A percentile compares a stretch with the other conserved stretches of the same genome.
phyloP scores from a whole-genome alignment of 2,113 vertebrate species.

The Axis porcinus region DNA sequence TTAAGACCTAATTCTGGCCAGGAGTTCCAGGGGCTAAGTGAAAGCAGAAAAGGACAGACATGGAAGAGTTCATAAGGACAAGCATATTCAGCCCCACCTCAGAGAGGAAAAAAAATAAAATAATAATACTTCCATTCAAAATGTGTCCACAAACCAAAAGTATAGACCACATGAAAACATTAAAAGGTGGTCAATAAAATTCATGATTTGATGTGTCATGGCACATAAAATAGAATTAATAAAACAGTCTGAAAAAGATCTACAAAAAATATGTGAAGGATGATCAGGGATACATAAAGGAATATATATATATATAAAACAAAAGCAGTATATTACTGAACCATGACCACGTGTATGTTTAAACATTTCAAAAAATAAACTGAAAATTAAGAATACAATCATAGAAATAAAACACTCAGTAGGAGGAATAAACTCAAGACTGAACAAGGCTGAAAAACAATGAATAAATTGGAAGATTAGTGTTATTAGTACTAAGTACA shows the following conservation, averaged over 20 bases:
- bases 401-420: not conserved
- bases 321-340: not conserved
- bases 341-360: not conserved
- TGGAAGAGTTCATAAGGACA: not conserved
- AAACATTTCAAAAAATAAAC: not conserved
- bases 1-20: not conserved
- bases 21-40: not conserved
- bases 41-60: not conserved
- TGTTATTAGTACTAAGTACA: not conserved
- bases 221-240: not conserved
- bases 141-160: not conserved
- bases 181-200: not conserved
- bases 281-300: not conserved
- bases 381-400: not conserved
- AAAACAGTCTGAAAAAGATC: not conserved
- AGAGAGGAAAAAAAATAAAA: not conserved
- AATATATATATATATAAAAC: not conserved
- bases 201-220: not conserved
- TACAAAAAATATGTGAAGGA: not conserved
- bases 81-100: fast-evolving
- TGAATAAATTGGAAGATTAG: not conserved
- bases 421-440: not conserved
- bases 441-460: not conserved
- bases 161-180: not conserved
- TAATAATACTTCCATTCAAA: not conserved